phyloP scores from a whole-genome alignment of 2,113 vertebrate genomes.

The Globicephala melas region DNA sequence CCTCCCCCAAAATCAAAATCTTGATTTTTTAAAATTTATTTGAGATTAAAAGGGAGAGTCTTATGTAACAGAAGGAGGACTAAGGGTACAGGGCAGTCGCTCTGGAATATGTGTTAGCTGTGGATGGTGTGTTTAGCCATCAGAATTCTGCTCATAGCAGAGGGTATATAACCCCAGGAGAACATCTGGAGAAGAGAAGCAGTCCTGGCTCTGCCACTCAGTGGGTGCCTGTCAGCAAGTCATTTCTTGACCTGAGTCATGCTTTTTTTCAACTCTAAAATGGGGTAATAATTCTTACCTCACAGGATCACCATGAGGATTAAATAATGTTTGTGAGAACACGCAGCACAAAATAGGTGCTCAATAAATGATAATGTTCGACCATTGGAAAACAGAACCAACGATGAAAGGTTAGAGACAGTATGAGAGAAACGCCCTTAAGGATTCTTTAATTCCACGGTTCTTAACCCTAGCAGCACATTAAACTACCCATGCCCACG shows the following conservation, averaged over 20 bases:
- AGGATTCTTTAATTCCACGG: neutral
- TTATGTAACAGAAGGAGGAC: neutral
- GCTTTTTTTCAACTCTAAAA: neutral
- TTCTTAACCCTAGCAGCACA: neutral
- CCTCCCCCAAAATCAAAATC: neutral
- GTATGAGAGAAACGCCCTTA: neutral
- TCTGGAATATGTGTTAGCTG: neutral
- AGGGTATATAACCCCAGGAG: neutral
- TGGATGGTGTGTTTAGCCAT: neutral
- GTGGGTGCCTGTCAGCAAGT: neutral
- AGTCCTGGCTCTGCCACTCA: neutral
- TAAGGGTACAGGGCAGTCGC: too few relatives aligned
- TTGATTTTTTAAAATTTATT: neutral
- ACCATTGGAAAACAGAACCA: neutral
- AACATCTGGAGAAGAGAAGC: neutral
- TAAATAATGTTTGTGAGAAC: constrained; percentile 12
- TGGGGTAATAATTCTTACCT: neutral
- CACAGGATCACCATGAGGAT: neutral
- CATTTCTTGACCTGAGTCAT: neutral
- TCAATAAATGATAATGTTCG: neutral
- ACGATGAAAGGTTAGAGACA: neutral
- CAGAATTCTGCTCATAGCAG: neutral
- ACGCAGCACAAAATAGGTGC: neutral
- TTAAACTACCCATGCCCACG: neutral
- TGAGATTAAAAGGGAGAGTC: neutral